Evolutionary conservation across 2,888 invertebrate species (phyloP).

Genomic region (Aphelenchoides bicaudatus): DNA sequence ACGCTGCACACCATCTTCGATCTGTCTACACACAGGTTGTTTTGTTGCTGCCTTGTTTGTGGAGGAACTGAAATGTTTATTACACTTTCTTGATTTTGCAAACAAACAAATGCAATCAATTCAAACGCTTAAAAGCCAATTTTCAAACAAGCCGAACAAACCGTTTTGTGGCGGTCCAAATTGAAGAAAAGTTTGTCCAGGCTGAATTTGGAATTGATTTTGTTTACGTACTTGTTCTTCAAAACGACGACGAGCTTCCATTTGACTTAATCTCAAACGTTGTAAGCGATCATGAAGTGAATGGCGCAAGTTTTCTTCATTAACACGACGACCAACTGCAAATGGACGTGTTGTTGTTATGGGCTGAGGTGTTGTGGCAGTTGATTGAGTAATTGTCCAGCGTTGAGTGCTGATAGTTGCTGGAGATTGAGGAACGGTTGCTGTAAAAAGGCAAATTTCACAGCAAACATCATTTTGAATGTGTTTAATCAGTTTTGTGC

Average conservation of each 20-base stretch:
- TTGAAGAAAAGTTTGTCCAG: not conserved
- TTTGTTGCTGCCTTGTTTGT: too few species aligned
- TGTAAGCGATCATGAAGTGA: constrained; percentile 23
- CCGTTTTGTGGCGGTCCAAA: too few species aligned
- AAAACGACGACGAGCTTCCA: constrained; percentile 26
- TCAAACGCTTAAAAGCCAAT: constrained; percentile 12
- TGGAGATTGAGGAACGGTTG: constrained; percentile 11
- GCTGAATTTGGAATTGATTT: constrained; percentile 20
- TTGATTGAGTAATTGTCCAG: constrained; percentile 16
- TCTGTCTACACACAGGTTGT: constrained; percentile 33
- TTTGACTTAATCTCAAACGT: constrained; percentile 26
- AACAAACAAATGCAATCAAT: not conserved
- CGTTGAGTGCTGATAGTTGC: not conserved
- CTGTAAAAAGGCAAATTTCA: not conserved
- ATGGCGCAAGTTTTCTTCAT: not conserved
- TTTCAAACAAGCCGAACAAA: too few species aligned
- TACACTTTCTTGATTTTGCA: too few species aligned
- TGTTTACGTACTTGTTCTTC: constrained; percentile 27
- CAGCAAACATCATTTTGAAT: not conserved
- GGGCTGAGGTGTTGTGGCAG: constrained; percentile 19
- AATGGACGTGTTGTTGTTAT: constrained; percentile 16
- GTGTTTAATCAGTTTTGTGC: constrained; percentile 1
- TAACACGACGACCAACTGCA: constrained; percentile 1
- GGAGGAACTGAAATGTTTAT: too few species aligned
- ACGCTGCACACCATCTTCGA: too few species aligned